Evolutionary conservation across 2,888 invertebrate species (phyloP), one percentile per base, ranked within the genome.

Genomic region (Caenorhabditis parvicauda): DNA sequence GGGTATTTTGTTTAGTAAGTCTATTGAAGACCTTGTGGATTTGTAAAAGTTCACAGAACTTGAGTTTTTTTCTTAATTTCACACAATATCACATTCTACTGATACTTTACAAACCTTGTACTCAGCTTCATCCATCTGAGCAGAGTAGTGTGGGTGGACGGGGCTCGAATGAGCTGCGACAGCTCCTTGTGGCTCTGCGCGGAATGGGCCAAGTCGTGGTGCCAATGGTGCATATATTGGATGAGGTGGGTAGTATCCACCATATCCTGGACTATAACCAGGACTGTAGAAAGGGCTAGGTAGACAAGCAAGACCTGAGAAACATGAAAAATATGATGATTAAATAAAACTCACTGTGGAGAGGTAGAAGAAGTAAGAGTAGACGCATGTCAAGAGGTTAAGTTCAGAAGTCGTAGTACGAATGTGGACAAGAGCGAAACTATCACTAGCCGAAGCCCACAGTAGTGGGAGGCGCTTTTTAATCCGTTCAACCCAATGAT

Each of bases 171-270:
- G 49, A 17, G 58, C 59, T 1, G 57, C 55, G 2, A 54, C 59
- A 7, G 61, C 60, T 9, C 47, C 58, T 44, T 67, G 67, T 1
- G 65, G 62, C 51, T 72, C 69, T 2, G 72, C 63, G 21, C 72
- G 43, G 55, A 66, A 72, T n/a, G 72, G 72, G 2, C 72, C 72
- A 2, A 70, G 54, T 47, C 70, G 32, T 21, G 68, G 65, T 19
- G 58, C 60, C 9, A 53, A 53, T 7, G 37, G 44, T 6, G 9
- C 43, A 28, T 22, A 46, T 27, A 43, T 52, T 14, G 29, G 44
- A n/a, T 35, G 45, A 19, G 57, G 63, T 22, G 58, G 46, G 42
- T 58, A 63, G 22, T 59, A 58, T 6, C 58, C 54, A 38, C 63
- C 63, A 38, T 63, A 63, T 1, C 59, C 62, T n/a, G 64, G 64